Conservation (phyloP, 2,888 invertebrate genomes). For the Muscina levida region DNA sequence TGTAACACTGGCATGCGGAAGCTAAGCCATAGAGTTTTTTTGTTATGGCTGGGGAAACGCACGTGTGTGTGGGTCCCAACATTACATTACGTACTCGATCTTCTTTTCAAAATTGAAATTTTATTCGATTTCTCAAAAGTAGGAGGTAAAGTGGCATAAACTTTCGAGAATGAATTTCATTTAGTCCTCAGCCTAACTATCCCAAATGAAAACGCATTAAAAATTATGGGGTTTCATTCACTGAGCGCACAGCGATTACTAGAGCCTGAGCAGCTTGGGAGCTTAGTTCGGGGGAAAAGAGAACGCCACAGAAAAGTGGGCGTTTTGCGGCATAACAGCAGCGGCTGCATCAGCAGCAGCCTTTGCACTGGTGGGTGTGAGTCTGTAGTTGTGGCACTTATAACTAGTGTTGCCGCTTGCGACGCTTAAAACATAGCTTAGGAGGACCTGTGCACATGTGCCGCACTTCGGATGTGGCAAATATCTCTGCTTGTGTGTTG, state of each 20-base stretch:
- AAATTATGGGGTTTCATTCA: conserved; percentile 32
- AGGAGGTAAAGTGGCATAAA: conserved; percentile 71
- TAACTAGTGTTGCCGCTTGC: background rate
- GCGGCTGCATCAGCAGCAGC: conserved; percentile 32
- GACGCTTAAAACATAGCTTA: too few species aligned
- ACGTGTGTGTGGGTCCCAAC: conserved; percentile 31
- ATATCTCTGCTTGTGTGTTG: too few species aligned
- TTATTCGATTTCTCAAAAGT: conserved; percentile 74
- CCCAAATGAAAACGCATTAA: conserved; percentile 62
- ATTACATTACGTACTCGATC: too few species aligned
- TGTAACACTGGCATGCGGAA: conserved; percentile 56
- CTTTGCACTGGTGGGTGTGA: conserved; percentile 64
- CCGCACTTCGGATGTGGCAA: too few species aligned
- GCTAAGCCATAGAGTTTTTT: background rate
- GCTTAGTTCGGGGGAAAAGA: conserved; percentile 22
- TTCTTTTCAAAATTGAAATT: conserved; percentile 65
- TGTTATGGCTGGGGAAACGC: background rate
- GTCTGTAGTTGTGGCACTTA: conserved; percentile 2
- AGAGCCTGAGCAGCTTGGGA: background rate
- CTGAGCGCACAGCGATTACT: background rate
- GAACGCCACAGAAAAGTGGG: conserved; percentile 64
- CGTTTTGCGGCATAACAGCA: conserved; percentile 55
- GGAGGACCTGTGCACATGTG: too few species aligned
- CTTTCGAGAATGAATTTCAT: conserved; percentile 16
- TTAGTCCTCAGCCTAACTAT: background rate